Conservation (phyloP, 2,888 invertebrate genomes). For the Dorcus hopei region DNA sequence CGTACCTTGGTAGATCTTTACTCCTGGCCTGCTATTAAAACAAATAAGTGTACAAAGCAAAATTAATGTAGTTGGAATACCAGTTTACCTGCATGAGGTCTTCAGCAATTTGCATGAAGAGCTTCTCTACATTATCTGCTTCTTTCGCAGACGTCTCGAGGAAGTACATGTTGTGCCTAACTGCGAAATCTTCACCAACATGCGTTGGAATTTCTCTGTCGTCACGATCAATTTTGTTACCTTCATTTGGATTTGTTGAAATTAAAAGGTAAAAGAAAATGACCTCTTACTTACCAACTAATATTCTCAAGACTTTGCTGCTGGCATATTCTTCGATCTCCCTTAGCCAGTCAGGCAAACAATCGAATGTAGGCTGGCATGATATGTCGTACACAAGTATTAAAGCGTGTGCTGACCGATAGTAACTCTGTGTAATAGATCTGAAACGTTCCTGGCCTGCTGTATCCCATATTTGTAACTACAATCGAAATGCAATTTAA, state of each 20-base stretch:
- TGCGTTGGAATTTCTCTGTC: constrained; percentile 93
- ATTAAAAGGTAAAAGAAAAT: constrained; percentile 3
- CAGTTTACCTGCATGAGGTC: constrained; percentile 76
- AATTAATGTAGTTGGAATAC: background rate
- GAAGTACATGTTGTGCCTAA: constrained; percentile 95
- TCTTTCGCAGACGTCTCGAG: constrained; percentile 97
- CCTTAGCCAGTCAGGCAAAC: constrained; percentile 92
- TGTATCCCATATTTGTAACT: constrained; percentile 99
- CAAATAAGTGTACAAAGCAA: background rate
- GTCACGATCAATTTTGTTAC: constrained; percentile 96
- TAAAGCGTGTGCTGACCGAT: constrained; percentile 93
- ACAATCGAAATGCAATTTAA: constrained; percentile 31
- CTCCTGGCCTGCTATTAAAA: constrained; percentile 72
- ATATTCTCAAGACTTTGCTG: constrained; percentile 87
- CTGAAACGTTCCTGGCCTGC: constrained; percentile 96
- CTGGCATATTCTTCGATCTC: constrained; percentile 98
- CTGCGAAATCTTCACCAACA: constrained; percentile 94
- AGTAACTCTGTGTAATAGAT: constrained; percentile 97
- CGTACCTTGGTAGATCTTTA: constrained; percentile 76
- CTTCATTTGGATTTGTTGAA: constrained; percentile 48
- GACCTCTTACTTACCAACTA: constrained; percentile 71
- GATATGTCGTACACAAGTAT: constrained; percentile 97
- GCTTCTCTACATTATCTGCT: constrained; percentile 93
- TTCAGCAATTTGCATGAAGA: constrained; percentile 96
- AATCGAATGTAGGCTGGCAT: constrained; percentile 96